Base-by-base conservation (phyloP, 2,797 vertebrate genomes). In the Gephyroberyx darwinii region DNA sequence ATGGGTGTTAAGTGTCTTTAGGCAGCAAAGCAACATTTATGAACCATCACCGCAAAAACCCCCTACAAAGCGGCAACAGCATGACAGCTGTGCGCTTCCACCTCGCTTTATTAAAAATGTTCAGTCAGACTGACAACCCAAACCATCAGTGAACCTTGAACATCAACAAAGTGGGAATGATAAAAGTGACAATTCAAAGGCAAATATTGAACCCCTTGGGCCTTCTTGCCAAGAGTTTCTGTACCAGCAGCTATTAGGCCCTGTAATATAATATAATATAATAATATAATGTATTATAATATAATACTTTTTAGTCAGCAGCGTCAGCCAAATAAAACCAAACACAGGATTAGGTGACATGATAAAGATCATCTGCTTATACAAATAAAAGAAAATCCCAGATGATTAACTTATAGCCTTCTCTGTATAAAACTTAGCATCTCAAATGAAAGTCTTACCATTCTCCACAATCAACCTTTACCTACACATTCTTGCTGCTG, bases 141-240 rank as follows among this genome's bases (percentile, higher is more conserved):
- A 81, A 69, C 56, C 16, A 47, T 14, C 2, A 37, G n/a, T 61
- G 31, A 78, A 58, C 16, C 14, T 37, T 80, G 74, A 84, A 81
- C 50, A 71, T 68, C 52, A 37, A 65, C 26, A 41, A 48, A 51
- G 64, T 67, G 50, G 20, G 65, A 69, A 67, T 48, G 5, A 71
- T 7, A 1, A 51, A 71, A 59, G 30, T 53, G n/a, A 68, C 55
- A 0, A 65, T 58, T 45, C 31, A 12, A 82, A 74, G 48, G 53
- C 14, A 82, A 84, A 71, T 4, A 69, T 22, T 53, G 20, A 61
- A 47, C 43, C 43, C 14, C 4, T 63, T 50, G 33, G 33, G 31
- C 14, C 5, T 48, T 51, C 19, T 64, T 10, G 48, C 5, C 65
- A 65, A 14, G 31, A 66, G 55, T 74, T 17, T 64, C 8, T 0